A percentile compares a stretch with the other conserved stretches of the same genome.
Conservation (phyloP, 64 coral and sea anemone genomes). For the Hydrozoanthus tunicans region DNA sequence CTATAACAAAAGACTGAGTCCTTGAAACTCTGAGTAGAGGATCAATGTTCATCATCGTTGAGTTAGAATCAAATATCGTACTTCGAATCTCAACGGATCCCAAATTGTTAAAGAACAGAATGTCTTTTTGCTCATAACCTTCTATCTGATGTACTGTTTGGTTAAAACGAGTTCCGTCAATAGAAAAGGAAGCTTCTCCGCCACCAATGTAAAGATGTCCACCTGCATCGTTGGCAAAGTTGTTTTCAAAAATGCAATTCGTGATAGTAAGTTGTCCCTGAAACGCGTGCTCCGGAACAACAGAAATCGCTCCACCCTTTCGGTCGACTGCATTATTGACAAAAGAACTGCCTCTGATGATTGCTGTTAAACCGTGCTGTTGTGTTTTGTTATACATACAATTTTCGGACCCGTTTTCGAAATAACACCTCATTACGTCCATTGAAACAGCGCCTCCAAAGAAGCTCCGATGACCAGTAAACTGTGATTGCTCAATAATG, state of each 20-base stretch:
- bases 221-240: conserved; percentile 36
- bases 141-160: conserved; percentile 2
- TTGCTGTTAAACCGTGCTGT: neutral
- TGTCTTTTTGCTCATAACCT: conserved; percentile 32
- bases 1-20: conserved; percentile 33
- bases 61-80: conserved; percentile 45
- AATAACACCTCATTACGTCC: conserved; percentile 11
- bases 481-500: conserved; percentile 6
- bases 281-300: conserved; percentile 50
- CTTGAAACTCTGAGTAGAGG: conserved; percentile 36
- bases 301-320: conserved; percentile 46
- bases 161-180: neutral
- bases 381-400: conserved; percentile 1
- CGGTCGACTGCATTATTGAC: conserved; percentile 29
- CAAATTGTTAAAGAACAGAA: conserved; percentile 46
- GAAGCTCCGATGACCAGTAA: conserved; percentile 22
- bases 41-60: conserved; percentile 25
- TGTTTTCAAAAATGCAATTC: conserved; percentile 39
- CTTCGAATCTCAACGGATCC: conserved; percentile 28
- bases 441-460: conserved; percentile 31
- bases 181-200: neutral
- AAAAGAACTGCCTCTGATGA: neutral
- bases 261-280: conserved; percentile 28
- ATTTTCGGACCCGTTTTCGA: conserved; percentile 19
- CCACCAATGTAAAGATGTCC: conserved; percentile 46